Conservation (phyloP, 2,888 invertebrate species). For the Hymenopus coronatus region DNA sequence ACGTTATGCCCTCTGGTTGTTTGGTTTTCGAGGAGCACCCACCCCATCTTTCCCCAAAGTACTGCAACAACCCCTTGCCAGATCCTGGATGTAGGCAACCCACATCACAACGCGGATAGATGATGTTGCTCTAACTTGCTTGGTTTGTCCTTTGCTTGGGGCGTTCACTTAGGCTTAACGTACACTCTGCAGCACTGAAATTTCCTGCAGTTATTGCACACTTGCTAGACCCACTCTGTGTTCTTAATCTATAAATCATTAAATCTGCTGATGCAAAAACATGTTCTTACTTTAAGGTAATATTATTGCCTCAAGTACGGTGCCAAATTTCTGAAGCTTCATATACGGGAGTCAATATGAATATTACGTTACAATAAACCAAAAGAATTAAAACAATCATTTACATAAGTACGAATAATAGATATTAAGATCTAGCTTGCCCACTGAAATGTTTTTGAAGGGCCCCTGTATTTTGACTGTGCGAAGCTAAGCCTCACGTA, state of each 20-base stretch:
- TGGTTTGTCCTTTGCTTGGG: conserved; percentile 25
- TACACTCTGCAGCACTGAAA: conserved; percentile 19
- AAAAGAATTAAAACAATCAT: too few relatives aligned
- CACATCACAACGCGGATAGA: conserved; percentile 13
- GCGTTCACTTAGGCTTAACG: conserved; percentile 28
- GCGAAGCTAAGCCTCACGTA: too few relatives aligned
- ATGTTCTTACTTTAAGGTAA: too few relatives aligned
- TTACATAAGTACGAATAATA: too few relatives aligned
- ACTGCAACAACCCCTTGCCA: conserved; percentile 21
- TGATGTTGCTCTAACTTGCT: conserved; percentile 18
- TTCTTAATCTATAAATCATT: neutral
- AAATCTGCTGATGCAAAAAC: too few relatives aligned
- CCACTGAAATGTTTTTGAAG: too few relatives aligned
- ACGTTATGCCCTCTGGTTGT: conserved; percentile 40
- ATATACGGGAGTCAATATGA: too few relatives aligned
- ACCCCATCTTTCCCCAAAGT: conserved; percentile 4
- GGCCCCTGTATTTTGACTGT: too few relatives aligned
- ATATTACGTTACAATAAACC: too few relatives aligned
- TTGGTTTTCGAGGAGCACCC: conserved; percentile 41
- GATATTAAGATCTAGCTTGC: too few relatives aligned
- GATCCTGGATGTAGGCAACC: conserved; percentile 18
- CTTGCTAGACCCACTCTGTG: neutral
- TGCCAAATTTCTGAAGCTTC: too few relatives aligned
- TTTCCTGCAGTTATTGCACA: neutral
- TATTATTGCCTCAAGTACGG: too few relatives aligned